Evolutionary conservation across 2,113 vertebrate species (phyloP), one percentile per base, ranked within the genome.

Genomic region (Cricetomys ansorgei): DNA sequence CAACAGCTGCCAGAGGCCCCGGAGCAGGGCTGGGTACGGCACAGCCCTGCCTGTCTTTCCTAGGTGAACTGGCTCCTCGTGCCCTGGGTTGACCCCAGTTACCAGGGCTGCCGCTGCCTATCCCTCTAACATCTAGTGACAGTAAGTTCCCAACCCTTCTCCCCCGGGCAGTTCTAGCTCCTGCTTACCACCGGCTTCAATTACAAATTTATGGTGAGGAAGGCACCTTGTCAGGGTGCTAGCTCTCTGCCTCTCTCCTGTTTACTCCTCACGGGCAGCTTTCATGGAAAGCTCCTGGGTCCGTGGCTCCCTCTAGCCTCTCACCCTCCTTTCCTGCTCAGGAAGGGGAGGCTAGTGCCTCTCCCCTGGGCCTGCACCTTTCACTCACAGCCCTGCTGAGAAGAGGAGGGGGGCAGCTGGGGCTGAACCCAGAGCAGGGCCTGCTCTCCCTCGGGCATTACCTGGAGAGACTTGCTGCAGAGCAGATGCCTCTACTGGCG

Each of bases 271-370:
- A 40, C 4, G 48, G 76, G 48, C 91, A 92, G 92, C 86, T 80
- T 96, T 92, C 89, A 90, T 50, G 59, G 96, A 96, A 94, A 97
- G 65, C 57, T 97, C 94, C 95, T 94, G 81, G 97, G 94, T 97
- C 97, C 97, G 40, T 94, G 92, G 57, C 88, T 94, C n/a, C n/a
- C n/a, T n/a, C n/a, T n/a, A n/a, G n/a, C n/a, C n/a, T n/a, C 94
- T 97, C 97, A 94, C 90, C 94, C 95, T 92, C 90, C 59, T 91
- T 94, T 96, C 95, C 92, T 96, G 91, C 93, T 72, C n/a, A 65
- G 91, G 67, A 80, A 79, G 76, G 37, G 59, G 7, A 31, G 43
- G 77, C 89, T 89, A 34, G 12, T 25, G 21, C 77, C 64, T 69
- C 31, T 91, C 59, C 79, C 64, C 70, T 70, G 43, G 48, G 34